Evolutionary conservation across 2,888 invertebrate genomes (phyloP), one percentile per base, ranked within the genome.

Genomic region (Ceratothoa steindachneri): DNA sequence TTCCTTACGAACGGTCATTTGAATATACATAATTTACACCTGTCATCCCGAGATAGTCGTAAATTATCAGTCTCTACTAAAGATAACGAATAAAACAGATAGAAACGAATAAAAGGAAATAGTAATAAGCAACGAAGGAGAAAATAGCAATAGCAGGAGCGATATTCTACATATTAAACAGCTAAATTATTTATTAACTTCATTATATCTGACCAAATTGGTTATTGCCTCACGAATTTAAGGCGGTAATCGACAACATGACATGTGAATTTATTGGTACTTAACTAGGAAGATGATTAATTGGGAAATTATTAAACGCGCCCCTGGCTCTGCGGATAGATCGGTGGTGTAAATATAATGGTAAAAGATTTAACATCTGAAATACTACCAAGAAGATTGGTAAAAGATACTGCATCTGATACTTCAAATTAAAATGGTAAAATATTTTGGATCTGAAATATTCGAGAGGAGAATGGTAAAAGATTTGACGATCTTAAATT

Each of bases 51-150:
- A 41, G 7, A 41, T 9, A 15, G 41, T 15, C 41, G 15, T 41
- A 41, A 41, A 41, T 41, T 41, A n/a, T n/a, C n/a, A n/a, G 41
- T 41, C 41, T 15, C 5, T 5, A 41, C 41, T 15, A 41, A 41
- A 41, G 15, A 41, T 5, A 41, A 15, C 41, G 41, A 41, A 41
- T 9, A 41, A 41, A 15, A 41, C 41, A 41, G 41, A 41, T 15
- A 41, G 41, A 41, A 5, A 41, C 19, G 65, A 5, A 71, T 30
- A 52, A 69, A 65, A 9, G 41, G 73, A 65, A 68, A 67, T 12
- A 28, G 67, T 7, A 67, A 65, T 52, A 51, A 66, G 29, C 66
- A 66, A 31, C 51, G 71, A 31, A 55, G 67, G 67, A 53, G 67
- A 55, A 67, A 55, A 55, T 60, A 68, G 64, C 22, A 69, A 65